A percentile compares a stretch with the other conserved stretches of the same genome.
These are phyloP conservation scores for Lipotes vexillifer DNA, from an alignment of 2,113 vertebrate genomes.

Conservation along the genomic window DNA sequence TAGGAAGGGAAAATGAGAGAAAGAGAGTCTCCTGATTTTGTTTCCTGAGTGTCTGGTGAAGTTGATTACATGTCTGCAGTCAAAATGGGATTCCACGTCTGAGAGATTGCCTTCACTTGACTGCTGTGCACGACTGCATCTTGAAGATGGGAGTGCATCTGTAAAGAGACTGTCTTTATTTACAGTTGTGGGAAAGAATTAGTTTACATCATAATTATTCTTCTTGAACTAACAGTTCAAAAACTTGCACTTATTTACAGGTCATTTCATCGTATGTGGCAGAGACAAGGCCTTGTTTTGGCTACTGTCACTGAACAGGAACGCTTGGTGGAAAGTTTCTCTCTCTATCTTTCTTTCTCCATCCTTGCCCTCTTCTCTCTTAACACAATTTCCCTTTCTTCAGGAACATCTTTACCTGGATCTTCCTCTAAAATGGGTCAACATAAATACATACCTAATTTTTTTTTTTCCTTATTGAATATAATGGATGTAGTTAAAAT, in stretches of 20 bases:
- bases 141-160: background rate
- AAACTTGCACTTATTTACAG: background rate
- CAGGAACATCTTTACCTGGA: background rate
- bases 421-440: background rate
- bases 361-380: background rate
- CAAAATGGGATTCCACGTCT: constrained; percentile 37
- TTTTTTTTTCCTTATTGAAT: background rate
- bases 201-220: constrained; percentile 44
- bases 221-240: constrained; percentile 34
- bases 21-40: constrained; percentile 48
- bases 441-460: background rate
- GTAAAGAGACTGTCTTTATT: constrained; percentile 24
- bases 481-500: background rate
- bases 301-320: background rate
- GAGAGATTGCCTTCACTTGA: constrained; percentile 28
- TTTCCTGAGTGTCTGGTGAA: constrained; percentile 58
- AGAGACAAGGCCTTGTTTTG: background rate
- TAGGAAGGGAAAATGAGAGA: background rate
- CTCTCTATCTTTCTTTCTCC: background rate
- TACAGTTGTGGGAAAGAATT: constrained; percentile 39
- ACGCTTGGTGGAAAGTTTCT: background rate
- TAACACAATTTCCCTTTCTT: background rate
- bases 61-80: constrained; percentile 58
- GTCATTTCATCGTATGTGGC: background rate
- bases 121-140: constrained; percentile 37